phyloP scores from a whole-genome alignment of 2,113 vertebrate species.

The Takifugu bimaculatus region DNA sequence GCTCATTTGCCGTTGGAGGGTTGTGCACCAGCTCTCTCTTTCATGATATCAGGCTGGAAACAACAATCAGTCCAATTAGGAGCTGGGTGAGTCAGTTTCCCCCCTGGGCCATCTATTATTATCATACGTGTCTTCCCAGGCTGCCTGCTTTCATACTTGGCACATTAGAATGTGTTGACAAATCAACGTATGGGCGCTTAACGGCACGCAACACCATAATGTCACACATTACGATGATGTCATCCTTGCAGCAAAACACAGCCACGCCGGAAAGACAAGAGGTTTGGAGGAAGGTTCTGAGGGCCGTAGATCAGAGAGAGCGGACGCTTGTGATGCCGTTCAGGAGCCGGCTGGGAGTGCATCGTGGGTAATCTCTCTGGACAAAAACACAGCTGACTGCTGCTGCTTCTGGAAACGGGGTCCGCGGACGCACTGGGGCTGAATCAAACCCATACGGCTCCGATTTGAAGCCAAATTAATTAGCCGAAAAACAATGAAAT shows the following conservation, averaged over 20 bases:
- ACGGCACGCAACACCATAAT: slow-evolving; percentile 53
- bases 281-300: neutral
- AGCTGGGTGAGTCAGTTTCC: slow-evolving; percentile 35
- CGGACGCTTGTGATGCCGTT: no score
- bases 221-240: slow-evolving; percentile 39
- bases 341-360: no score
- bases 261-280: slow-evolving; percentile 14
- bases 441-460: no score
- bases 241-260: slow-evolving; percentile 9
- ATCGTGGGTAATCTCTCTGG: no score
- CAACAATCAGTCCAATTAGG: slow-evolving; percentile 48
- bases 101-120: slow-evolving; percentile 47
- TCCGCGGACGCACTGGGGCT: neutral
- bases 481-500: neutral
- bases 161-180: slow-evolving; percentile 66
- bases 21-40: slow-evolving; percentile 12
- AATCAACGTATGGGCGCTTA: slow-evolving; percentile 55
- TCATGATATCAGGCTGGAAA: slow-evolving; percentile 39
- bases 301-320: no score
- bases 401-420: neutral
- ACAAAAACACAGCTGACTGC: no score
- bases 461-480: neutral
- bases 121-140: slow-evolving; percentile 39
- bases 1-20: slow-evolving; percentile 12
- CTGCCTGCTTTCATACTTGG: slow-evolving; percentile 50